Base-by-base conservation (phyloP, 1,140 invertebrate species). In the Maniola jurtina region DNA sequence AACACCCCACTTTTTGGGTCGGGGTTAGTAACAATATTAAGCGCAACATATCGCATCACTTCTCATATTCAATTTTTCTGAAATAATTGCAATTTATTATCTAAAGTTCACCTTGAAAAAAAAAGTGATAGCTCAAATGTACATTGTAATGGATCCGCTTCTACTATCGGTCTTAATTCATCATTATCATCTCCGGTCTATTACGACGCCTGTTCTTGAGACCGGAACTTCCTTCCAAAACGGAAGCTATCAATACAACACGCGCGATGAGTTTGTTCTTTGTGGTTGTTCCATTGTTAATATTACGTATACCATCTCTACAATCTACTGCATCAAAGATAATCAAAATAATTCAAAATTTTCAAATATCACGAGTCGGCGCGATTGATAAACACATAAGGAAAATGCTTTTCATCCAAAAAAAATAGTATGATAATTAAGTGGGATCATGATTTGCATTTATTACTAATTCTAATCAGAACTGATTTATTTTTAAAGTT, bases 161-260 rank as follows among this genome's bases (percentile, higher is more conserved):
- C 16, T n/a, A 55, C 33, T 55, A 34, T 55, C 16, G n/a, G 33
- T 16, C 33, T 34, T 16, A 34, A 55, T 34, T 55, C 52, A 55
- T 55, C 52, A 50, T 50, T 5, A 2, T 13, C 48, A 55, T 34
- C 52, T 55, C 52, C 52, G 52, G 52, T 55, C 52, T 6, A 55
- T 55, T 55, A 55, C 25, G 52, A 34, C 5, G 52, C 33, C 8
- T 55, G 52, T 34, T 34, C 52, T 55, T 34, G 52, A 55, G 52
- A 55, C 34, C 52, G 52, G 52, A 55, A 55, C 52, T 55, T 55
- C 52, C 52, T 55, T 55, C 33, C 52, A 55, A 25, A 34, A 34
- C 52, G 52, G 52, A 55, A 55, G 52, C 33, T 34, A 55, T 34
- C 52, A 55, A 55, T 55, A 15, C 52, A 34, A 33, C 15, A 34